Conservation (phyloP, 2,113 vertebrate genomes). For the Eidolon helvum region DNA sequence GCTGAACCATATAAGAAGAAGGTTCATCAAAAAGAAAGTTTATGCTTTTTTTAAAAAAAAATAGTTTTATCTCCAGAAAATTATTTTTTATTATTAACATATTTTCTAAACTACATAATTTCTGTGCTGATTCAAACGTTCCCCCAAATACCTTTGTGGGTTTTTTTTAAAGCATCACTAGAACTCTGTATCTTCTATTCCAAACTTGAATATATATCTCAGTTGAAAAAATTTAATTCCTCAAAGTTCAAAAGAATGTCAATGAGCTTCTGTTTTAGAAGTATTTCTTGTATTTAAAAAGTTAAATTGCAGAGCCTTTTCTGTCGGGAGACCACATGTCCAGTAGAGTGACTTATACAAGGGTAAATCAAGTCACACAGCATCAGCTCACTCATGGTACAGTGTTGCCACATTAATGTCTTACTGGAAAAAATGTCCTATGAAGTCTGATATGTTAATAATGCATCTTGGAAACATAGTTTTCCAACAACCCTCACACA, state of each 20-base stretch:
- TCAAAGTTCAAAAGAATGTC: neutral
- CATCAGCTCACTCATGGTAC: neutral
- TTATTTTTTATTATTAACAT: constrained; percentile 9
- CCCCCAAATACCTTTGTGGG: neutral
- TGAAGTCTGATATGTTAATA: neutral
- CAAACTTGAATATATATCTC: neutral
- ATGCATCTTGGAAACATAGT: neutral
- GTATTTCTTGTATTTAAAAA: constrained; percentile 13
- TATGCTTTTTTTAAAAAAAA: neutral
- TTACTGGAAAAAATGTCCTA: neutral
- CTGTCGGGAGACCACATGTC: neutral
- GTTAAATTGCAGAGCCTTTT: neutral
- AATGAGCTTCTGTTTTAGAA: neutral
- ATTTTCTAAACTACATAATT: neutral
- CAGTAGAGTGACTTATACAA: neutral
- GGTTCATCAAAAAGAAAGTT: constrained; percentile 9
- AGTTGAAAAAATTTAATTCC: neutral
- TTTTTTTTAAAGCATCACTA: neutral
- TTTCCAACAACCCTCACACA: neutral
- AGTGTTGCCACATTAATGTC: neutral
- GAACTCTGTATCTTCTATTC: neutral
- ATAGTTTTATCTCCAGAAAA: neutral
- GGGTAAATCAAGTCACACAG: neutral
- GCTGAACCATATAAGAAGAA: neutral
- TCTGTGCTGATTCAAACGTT: neutral